A percentile compares a stretch with the other conserved stretches of the same genome.
phyloP scores from a whole-genome alignment of 1,140 invertebrate species.

The Samia ricini region DNA sequence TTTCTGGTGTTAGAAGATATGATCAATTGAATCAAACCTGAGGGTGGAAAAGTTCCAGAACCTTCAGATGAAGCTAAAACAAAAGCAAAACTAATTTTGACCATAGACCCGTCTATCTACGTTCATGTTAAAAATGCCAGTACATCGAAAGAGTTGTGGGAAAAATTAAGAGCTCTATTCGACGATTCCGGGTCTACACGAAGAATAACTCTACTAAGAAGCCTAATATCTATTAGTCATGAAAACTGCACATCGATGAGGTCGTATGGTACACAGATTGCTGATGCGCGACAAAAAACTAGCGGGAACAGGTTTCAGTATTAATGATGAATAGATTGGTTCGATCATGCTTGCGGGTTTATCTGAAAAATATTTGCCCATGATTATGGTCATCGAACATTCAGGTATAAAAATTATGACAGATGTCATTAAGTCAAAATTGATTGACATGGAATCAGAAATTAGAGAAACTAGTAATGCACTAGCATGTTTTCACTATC shows the following conservation, averaged over 20 bases:
- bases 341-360: constrained; percentile 48
- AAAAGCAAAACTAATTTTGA: constrained; percentile 10
- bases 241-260: constrained; percentile 33
- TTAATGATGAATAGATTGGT: constrained; percentile 49
- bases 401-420: constrained; percentile 17
- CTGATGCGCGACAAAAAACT: constrained; percentile 25
- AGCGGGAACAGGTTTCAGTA: constrained; percentile 32
- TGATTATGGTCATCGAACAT: constrained; percentile 30
- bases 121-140: constrained; percentile 11
- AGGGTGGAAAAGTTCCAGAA: background rate
- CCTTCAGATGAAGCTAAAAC: constrained; percentile 3
- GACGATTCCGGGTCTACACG: constrained; percentile 35
- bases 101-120: constrained; percentile 8
- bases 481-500: constrained; percentile 4
- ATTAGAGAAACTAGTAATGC: background rate
- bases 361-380: constrained; percentile 42
- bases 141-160: constrained; percentile 26
- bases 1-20: constrained; percentile 8
- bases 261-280: constrained; percentile 28
- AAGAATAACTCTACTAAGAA: constrained; percentile 35
- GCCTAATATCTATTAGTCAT: constrained; percentile 32
- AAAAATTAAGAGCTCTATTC: constrained; percentile 33
- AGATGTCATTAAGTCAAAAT: constrained; percentile 37
- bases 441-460: constrained; percentile 28
- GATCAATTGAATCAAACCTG: constrained; percentile 2